phyloP scores from a whole-genome alignment of 2,113 vertebrate species.

The Toxotes jaculatrix region DNA sequence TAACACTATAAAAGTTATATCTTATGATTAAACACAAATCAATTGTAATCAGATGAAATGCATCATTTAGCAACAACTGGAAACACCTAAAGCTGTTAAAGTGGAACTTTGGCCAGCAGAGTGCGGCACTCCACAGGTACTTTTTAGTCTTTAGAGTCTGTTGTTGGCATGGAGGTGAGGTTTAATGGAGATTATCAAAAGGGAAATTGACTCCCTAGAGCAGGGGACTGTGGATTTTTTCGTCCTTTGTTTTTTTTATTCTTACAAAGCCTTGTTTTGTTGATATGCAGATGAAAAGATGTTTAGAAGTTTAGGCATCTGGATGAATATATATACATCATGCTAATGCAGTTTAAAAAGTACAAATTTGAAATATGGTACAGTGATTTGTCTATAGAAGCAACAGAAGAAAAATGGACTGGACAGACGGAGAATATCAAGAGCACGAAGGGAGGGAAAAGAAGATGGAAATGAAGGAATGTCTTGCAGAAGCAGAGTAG shows the following conservation, averaged over 20 bases:
- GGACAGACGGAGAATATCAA: not conserved
- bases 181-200: not conserved
- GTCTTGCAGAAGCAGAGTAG: not conserved
- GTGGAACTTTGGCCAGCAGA: not conserved
- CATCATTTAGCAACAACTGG: not conserved
- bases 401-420: not conserved
- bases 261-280: not conserved
- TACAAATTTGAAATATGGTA: not conserved
- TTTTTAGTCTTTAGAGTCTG: not conserved
- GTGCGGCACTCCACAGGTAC: too few relatives aligned
- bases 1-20: not conserved
- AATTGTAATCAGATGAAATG: not conserved
- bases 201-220: not conserved
- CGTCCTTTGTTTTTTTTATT: not conserved
- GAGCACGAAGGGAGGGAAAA: not conserved
- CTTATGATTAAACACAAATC: not conserved
- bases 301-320: not conserved
- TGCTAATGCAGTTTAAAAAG: not conserved
- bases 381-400: not conserved
- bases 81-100: not conserved
- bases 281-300: not conserved
- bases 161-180: not conserved
- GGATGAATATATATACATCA: not conserved
- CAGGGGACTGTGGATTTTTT: not conserved
- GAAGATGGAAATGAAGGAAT: not conserved